These are phyloP conservation scores for Drosophila kepulauana DNA, from an alignment of 1,140 invertebrate species.

Conservation along the genomic window DNA sequence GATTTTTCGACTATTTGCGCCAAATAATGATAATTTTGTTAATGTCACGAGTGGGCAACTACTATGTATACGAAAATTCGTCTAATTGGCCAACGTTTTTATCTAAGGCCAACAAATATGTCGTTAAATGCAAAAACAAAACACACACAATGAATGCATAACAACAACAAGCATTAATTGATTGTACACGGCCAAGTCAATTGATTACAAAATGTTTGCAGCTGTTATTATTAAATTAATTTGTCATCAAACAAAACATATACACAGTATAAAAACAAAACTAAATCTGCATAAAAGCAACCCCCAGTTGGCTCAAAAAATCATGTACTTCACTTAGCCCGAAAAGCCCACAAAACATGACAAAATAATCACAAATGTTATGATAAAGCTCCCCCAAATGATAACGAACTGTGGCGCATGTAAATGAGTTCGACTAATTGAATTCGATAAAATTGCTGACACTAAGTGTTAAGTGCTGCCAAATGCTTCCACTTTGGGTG, in stretches of 20 bases:
- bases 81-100: constrained; percentile 25
- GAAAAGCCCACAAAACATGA: constrained; percentile 58
- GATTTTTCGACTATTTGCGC: constrained; percentile 55
- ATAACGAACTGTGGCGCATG: constrained; percentile 65
- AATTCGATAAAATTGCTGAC: constrained; percentile 58
- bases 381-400: constrained; percentile 58
- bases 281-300: constrained; percentile 77
- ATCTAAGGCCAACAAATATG: constrained; percentile 15
- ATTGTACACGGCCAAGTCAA: constrained; percentile 52
- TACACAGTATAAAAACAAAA: constrained; percentile 22
- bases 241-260: constrained; percentile 75
- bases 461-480: constrained; percentile 38
- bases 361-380: constrained; percentile 79
- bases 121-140: background rate
- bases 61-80: background rate
- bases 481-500: constrained; percentile 17
- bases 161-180: constrained; percentile 65
- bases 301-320: constrained; percentile 31
- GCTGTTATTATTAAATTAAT: constrained; percentile 83
- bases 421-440: constrained; percentile 79
- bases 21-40: constrained; percentile 62
- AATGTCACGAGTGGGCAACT: constrained; percentile 18
- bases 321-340: constrained; percentile 41
- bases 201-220: constrained; percentile 81
- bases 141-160: constrained; percentile 2